Evolutionary conservation across 2,113 vertebrate species (phyloP), one percentile per base, ranked within the genome.

Genomic region (Herpetotheres cachinnans): DNA sequence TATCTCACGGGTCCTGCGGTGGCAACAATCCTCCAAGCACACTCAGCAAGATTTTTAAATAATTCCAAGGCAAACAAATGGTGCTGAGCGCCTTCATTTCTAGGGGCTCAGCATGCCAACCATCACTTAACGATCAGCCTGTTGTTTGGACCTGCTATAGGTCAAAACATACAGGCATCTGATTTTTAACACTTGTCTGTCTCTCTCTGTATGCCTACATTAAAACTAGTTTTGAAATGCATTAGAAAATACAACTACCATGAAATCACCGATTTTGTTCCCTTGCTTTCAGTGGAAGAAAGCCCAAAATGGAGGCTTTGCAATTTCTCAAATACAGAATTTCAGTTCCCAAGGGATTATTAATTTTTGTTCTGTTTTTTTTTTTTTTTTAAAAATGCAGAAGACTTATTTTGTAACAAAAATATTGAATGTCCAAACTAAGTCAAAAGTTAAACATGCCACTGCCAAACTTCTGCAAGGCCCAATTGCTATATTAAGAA

Each of bases 261-360:
- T 17, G 78, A 88, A 89, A 81, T 52, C 49, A 38, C 34, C 1
- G 0, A 46, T 56, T 61, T 58, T 42, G 13, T 22, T 82, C 70
- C 30, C 22, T 30, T 72, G 70, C 42, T 85, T 54, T 46, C 84
- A 58, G 74, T 85, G 70, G 78, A 90, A 87, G 46, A n/a, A 87
- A 77, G 84, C 73, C 82, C 76, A 71, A 88, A 95, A 90, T 73
- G 61, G 66, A 95, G 62, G 49, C 78, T 93, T 87, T 83, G 70
- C 38, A 65, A 90, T 88, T 96, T 95, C 87, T 94, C 86, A 97
- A 95, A 96, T 44, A 32, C 74, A 93, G 78, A 97, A 97, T 96
- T 96, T 96, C 46, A 73, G 50, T 40, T 95, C 93, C 79, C 89
- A 30, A 55, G 81, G 82, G 91, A 89, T 77, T 58, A 49, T 38